Evolutionary conservation across 2,113 vertebrate genomes (phyloP).

Genomic region (Cettia cetti): DNA sequence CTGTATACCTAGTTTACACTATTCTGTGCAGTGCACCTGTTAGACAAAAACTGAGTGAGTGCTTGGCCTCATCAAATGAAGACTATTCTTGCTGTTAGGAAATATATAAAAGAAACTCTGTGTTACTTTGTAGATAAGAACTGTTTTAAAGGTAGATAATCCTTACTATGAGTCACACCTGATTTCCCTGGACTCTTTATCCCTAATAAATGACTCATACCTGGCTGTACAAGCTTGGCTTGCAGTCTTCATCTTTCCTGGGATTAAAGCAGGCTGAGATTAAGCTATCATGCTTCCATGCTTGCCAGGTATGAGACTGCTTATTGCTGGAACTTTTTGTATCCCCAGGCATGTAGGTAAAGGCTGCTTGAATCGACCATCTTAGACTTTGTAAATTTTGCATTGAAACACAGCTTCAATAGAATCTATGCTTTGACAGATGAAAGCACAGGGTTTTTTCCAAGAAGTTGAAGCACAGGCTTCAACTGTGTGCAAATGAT

Average conservation of each 20-base stretch:
- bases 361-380: neutral
- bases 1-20: neutral
- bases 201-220: neutral
- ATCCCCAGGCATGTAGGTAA: neutral
- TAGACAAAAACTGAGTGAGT: neutral
- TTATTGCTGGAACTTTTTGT: neutral
- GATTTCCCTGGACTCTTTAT: neutral
- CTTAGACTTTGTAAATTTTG: neutral
- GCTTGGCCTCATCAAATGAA: neutral
- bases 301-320: neutral
- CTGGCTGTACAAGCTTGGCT: neutral
- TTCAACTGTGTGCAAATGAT: neutral
- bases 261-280: conserved; percentile 15
- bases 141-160: conserved; percentile 31
- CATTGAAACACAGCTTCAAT: neutral
- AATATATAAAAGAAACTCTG: neutral
- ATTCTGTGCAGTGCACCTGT: neutral
- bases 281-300: neutral
- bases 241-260: neutral
- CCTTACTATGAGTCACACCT: neutral
- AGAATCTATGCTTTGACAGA: neutral
- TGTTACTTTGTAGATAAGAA: neutral
- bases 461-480: neutral
- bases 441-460: neutral
- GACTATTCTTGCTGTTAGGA: neutral